Conservation (phyloP, 2,797 vertebrate species). For the Helicolenus hilgendorfi region DNA sequence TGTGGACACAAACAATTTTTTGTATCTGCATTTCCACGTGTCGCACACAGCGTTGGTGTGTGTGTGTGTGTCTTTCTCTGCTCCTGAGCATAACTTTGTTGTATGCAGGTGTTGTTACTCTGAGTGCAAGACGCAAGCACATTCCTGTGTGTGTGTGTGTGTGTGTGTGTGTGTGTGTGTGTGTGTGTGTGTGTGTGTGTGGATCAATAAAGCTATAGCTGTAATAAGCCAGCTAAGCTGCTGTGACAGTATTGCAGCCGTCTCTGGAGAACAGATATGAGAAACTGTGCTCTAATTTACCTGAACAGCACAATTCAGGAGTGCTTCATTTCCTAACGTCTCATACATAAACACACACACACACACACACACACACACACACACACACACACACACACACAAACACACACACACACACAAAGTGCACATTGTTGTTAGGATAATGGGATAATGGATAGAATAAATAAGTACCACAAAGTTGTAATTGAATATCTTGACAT, state of each 20-base stretch:
- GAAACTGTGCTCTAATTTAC: slow-evolving; percentile 74
- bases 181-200: slow-evolving; percentile 9
- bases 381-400: neutral
- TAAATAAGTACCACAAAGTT: neutral
- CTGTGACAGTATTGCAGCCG: slow-evolving; percentile 74
- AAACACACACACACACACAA: neutral
- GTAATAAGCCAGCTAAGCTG: slow-evolving; percentile 76
- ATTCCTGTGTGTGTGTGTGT: neutral
- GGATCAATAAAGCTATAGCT: slow-evolving; percentile 82
- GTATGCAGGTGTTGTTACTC: slow-evolving; percentile 41
- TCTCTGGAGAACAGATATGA: slow-evolving; percentile 71
- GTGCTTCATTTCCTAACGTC: slow-evolving; percentile 38
- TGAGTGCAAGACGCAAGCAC: neutral
- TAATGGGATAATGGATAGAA: slow-evolving; percentile 13
- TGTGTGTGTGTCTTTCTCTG: slow-evolving; percentile 14
- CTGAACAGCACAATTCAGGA: slow-evolving; percentile 71
- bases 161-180: neutral
- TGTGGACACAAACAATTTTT: slow-evolving; percentile 49
- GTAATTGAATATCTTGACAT: neutral
- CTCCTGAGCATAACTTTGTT: slow-evolving; percentile 27
- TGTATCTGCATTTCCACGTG: slow-evolving; percentile 59
- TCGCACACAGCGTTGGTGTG: neutral
- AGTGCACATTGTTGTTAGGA: neutral
- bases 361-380: neutral
- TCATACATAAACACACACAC: neutral